Evolutionary conservation across 2,888 invertebrate genomes (phyloP), one percentile per base, ranked within the genome.

Genomic region (Ormyrus rosae): DNA sequence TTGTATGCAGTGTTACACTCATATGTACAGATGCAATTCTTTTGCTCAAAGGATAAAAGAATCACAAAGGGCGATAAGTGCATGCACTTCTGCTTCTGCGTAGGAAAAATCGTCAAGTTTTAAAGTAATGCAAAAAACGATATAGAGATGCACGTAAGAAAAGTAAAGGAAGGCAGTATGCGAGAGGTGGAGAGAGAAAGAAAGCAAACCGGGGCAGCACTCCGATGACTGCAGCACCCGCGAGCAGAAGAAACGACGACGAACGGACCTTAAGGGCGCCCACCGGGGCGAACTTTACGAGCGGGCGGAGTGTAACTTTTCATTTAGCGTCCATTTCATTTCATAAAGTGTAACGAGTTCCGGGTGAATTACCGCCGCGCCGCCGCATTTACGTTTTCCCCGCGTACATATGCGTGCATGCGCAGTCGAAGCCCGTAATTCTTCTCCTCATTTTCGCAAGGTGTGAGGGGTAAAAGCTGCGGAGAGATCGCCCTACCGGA

Each of bases 291-390:
- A 80, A 78, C 80, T 84, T 84, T 82, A 84, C 83, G 83, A 81
- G 83, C 79, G 80, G 73, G 53, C 80, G 70, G 79, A 83, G 83
- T 82, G 84, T 85, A 84, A 84, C 80, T 85, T 85, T 82, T 85
- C 83, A 85, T 85, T 85, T 83, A 85, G 84, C 83, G 78, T 80
- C 82, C 82, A 83, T 85, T 85, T 82, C 81, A 81, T 85, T 85
- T 84, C 83, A 85, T 85, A 85, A 85, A 85, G 83, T 82, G 82
- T 83, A 84, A 84, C 82, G 81, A 82, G 82, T 83, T 83, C 56
- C 60, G 64, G 76, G 70, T 78, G 80, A 83, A 72, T 83, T 83
- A 72, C 78, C 19, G 67, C 34, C 6, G 55, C 53, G 7, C 68
- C 13, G 11, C 55, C n/a, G 55, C 19, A 19, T 7, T 51, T 46